phyloP scores from a whole-genome alignment of 2,113 vertebrate species.

The Phodopus roborovskii region DNA sequence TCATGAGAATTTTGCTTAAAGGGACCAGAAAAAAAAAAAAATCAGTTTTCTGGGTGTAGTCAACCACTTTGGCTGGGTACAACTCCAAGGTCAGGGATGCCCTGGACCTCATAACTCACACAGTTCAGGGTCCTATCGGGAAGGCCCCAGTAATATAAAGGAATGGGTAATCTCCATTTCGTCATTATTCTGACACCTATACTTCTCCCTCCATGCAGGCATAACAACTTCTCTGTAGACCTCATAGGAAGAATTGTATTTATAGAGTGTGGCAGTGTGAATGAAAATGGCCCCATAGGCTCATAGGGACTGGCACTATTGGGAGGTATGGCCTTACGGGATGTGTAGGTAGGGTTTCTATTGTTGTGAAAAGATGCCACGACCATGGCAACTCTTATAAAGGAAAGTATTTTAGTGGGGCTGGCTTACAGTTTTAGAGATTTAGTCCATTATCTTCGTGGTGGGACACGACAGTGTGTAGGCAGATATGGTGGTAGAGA shows the following conservation, averaged over 20 bases:
- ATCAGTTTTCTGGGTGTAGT: not conserved
- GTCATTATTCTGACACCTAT: not conserved
- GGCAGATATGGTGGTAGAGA: too few species aligned
- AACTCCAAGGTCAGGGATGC: not conserved
- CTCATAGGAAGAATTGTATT: conserved; percentile 55
- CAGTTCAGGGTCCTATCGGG: not conserved
- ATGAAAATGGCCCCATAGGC: too few species aligned
- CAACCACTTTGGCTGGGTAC: not conserved
- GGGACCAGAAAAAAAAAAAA: not conserved
- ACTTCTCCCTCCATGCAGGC: not conserved
- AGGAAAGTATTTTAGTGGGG: too few species aligned
- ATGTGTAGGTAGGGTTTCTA: too few species aligned
- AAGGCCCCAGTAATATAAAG: not conserved
- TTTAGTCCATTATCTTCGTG: too few species aligned
- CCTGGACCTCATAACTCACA: not conserved
- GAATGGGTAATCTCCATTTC: not conserved
- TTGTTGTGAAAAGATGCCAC: too few species aligned
- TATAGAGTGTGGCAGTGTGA: not conserved
- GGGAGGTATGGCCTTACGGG: too few species aligned
- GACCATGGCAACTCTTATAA: too few species aligned
- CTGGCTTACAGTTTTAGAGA: too few species aligned
- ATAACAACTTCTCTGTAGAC: not conserved
- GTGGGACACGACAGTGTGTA: too few species aligned
- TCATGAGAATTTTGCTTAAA: not conserved
- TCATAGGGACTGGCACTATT: too few species aligned